These are phyloP conservation scores for Oxyscelio sp. DNA, from an alignment of 2,888 invertebrate species.

Conservation along the genomic window DNA sequence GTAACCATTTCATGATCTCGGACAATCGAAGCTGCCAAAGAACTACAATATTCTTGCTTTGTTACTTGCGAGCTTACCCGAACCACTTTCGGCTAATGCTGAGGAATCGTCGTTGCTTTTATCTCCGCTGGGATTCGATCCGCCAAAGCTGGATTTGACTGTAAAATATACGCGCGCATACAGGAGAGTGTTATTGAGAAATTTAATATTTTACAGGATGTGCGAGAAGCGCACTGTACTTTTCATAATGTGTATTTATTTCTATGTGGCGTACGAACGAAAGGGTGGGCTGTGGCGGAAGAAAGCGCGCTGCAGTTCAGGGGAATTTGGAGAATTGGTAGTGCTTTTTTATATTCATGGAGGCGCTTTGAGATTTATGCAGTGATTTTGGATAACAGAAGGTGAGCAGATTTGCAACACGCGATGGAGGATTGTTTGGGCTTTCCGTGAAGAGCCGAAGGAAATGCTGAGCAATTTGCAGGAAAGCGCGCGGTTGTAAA, in stretches of 20 bases:
- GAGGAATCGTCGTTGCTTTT: conserved; percentile 46
- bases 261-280: conserved; percentile 35
- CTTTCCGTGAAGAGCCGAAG: conserved; percentile 22
- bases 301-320: conserved; percentile 1
- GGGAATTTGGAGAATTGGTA: conserved; percentile 56
- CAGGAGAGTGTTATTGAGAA: conserved; percentile 37
- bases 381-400: conserved; percentile 61
- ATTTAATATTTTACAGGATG: conserved; percentile 48
- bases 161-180: conserved; percentile 41
- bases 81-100: conserved; percentile 33
- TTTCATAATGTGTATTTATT: conserved; percentile 56
- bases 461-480: conserved; percentile 12
- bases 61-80: conserved; percentile 22
- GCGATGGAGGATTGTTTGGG: conserved; percentile 43
- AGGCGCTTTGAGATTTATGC: conserved; percentile 61
- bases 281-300: background rate
- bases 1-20: conserved; percentile 43
- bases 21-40: conserved; percentile 19
- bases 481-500: conserved; percentile 17
- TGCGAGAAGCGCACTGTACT: conserved; percentile 25
- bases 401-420: conserved; percentile 45
- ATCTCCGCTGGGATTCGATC: conserved; percentile 23
- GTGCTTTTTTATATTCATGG: conserved; percentile 67
- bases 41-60: conserved; percentile 12
- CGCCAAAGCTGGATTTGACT: conserved; percentile 39